Evolutionary conservation across 2,113 vertebrate genomes (phyloP).

Genomic region (Aix galericulata): DNA sequence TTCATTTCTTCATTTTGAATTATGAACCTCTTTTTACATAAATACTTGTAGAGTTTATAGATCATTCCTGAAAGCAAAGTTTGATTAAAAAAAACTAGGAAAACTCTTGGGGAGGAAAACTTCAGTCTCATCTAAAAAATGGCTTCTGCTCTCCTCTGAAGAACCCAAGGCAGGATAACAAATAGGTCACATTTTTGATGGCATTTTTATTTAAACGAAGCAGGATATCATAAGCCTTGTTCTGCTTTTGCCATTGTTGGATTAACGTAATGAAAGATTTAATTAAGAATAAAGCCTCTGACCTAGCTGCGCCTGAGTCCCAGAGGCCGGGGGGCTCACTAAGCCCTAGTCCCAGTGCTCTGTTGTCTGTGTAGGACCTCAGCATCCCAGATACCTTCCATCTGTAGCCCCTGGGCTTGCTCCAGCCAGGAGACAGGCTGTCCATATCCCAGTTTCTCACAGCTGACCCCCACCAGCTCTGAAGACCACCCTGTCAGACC

Average conservation of each 20-base stretch:
- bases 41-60: slow-evolving; percentile 30
- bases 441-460: fast-evolving
- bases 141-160: neutral
- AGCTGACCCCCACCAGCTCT: neutral
- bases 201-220: neutral
- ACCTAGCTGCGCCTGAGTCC: neutral
- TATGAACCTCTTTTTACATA: slow-evolving; percentile 46
- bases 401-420: neutral
- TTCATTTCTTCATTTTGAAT: slow-evolving; percentile 56
- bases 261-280: slow-evolving; percentile 17
- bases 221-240: neutral
- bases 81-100: slow-evolving; percentile 12
- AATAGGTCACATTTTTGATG: neutral
- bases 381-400: neutral
- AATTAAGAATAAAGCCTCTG: neutral
- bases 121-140: slow-evolving; percentile 4
- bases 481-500: neutral
- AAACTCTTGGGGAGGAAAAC: neutral
- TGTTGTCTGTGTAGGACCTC: no score
- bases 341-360: no score
- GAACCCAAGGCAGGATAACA: neutral
- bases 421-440: neutral
- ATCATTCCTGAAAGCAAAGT: slow-evolving; percentile 19
- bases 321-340: neutral
- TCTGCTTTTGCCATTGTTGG: neutral